Evolutionary conservation across 2,797 vertebrate species (phyloP), one percentile per base, ranked within the genome.

Genomic region (Enteromius anoplus): DNA sequence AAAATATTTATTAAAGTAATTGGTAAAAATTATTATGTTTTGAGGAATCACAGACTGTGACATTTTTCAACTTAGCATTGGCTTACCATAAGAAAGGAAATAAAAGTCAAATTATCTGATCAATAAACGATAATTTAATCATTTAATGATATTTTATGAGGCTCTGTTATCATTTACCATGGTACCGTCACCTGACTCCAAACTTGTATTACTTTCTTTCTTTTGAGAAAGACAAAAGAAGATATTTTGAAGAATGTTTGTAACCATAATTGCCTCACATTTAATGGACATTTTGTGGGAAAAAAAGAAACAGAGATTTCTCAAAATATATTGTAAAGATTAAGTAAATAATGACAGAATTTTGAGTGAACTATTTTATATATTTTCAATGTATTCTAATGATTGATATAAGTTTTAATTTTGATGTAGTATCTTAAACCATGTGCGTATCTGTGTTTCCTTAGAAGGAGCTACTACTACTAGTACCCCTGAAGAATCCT

Each of bases 381-480:
- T 60, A 29, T 62, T 29, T 62, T 62, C 7, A 1, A 17, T 64
- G 0, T 32, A 32, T 64, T 64, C 26, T 32, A 32, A 15, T 69
- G 45, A 19, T 3, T 8, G 11, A 26, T 26, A 49, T 21, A 4
- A 23, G 4, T 34, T 4, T 49, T 34, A 7, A 65, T 15, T 42
- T 15, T 34, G 3, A 2, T 15, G 2, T 3, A 75, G 42, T 58
- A 3, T 45, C 42, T 23, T 45, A 81, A 3, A 70, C 64, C 47
- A 3, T 66, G 19, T 55, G 23, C 34, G 2, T 58, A 12, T 60
- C 34, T 65, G 10, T 62, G 9, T 87, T 69, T 85, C 14, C 65
- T 82, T 87, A 97, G 96, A 76, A 78, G 85, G 76, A 70, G 92
- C 94, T 70, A 91, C 93, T 0, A 86, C 93, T 85, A 86, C 92